Evolutionary conservation across 2,113 vertebrate genomes (phyloP).

Genomic region (Gulo gulo): DNA sequence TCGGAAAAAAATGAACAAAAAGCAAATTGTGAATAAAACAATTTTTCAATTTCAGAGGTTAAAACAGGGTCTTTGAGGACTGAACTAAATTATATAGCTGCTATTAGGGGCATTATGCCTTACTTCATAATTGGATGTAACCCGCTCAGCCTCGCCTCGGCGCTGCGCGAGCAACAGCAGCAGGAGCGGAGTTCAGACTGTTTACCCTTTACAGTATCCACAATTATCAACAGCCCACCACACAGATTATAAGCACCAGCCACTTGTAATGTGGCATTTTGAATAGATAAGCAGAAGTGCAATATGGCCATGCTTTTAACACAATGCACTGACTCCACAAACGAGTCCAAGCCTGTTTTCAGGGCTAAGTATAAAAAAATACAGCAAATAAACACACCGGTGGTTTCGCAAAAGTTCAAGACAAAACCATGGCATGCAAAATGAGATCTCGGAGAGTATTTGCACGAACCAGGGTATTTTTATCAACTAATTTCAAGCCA

Average conservation of each 20-base stretch:
- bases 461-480: conserved; percentile 60
- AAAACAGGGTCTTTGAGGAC: conserved; percentile 84
- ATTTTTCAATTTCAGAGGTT: conserved; percentile 87
- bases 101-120: conserved; percentile 85
- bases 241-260: conserved; percentile 86
- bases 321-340: conserved; percentile 78
- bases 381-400: neutral
- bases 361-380: conserved; percentile 66
- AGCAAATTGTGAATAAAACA: conserved; percentile 86
- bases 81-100: conserved; percentile 85
- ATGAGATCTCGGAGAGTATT: conserved; percentile 42
- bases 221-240: conserved; percentile 87
- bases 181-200: conserved; percentile 85
- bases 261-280: conserved; percentile 86
- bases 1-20: conserved; percentile 82
- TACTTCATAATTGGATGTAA: conserved; percentile 88
- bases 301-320: conserved; percentile 79
- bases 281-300: conserved; percentile 86
- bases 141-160: conserved; percentile 80
- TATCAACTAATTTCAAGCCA: conserved; percentile 63
- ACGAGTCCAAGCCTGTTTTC: conserved; percentile 70
- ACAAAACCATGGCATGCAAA: conserved; percentile 1
- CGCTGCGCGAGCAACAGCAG: conserved; percentile 77
- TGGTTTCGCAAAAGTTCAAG: conserved; percentile 39
- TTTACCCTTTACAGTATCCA: conserved; percentile 89